Conservation (phyloP, 2,888 invertebrate genomes). For the Aproaerema taeniolella region DNA sequence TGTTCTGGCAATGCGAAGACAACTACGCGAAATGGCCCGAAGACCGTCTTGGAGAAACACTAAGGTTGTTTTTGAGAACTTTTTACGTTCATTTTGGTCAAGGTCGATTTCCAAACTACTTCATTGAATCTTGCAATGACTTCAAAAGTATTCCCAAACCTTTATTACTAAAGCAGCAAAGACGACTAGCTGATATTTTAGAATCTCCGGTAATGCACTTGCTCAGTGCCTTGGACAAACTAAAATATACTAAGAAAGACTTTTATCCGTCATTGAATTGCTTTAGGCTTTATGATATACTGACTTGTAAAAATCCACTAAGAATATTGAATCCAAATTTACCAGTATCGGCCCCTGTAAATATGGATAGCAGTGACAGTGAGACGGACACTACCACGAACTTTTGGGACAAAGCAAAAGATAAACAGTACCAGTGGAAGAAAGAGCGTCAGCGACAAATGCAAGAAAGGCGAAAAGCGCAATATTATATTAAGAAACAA, state of each 20-base stretch:
- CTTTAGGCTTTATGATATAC: constrained; percentile 75
- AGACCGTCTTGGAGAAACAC: constrained; percentile 82
- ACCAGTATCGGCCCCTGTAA: constrained; percentile 31
- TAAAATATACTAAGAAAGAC: constrained; percentile 77
- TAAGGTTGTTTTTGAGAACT: constrained; percentile 79
- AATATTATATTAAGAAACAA: constrained; percentile 42
- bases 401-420: constrained; percentile 71
- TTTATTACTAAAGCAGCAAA: constrained; percentile 80
- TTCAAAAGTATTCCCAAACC: constrained; percentile 83
- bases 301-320: constrained; percentile 75
- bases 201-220: constrained; percentile 85
- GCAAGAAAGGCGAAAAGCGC: constrained; percentile 50
- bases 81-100: constrained; percentile 80
- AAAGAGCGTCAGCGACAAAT: constrained; percentile 55
- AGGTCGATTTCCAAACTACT: constrained; percentile 83
- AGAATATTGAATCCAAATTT: constrained; percentile 65
- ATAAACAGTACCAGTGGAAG: constrained; percentile 71
- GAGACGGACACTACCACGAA: constrained; percentile 52
- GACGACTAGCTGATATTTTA: constrained; percentile 80
- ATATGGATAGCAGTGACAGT: constrained; percentile 51
- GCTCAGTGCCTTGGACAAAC: constrained; percentile 81
- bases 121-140: constrained; percentile 83
- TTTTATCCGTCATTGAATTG: constrained; percentile 82
- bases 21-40: constrained; percentile 85
- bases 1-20: constrained; percentile 88